Base-by-base conservation (phyloP, 2,113 vertebrate genomes). In the Anser brachyrhynchus region DNA sequence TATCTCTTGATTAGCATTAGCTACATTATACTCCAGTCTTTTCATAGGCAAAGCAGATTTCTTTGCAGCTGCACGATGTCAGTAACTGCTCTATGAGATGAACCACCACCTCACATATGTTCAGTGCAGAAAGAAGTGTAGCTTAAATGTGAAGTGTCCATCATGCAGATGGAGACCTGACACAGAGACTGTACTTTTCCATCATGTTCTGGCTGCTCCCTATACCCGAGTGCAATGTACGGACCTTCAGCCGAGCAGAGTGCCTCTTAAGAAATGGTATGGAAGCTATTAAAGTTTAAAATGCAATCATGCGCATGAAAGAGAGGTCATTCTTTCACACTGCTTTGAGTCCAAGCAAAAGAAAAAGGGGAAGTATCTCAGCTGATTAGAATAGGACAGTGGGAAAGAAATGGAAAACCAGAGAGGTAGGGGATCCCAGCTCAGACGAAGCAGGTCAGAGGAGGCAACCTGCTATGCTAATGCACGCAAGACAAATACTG, bases 271-370 rank as follows among this genome's bases (percentile, higher is more conserved):
- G 62, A 95, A 89, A 93, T 55, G 83, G 64, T 55, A 91, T 75
- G 90, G 95, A 95, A 95, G 83, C 83, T 83, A 97, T 97, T 97
- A 96, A 97, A 97, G 90, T 97, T 97, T 97, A 97, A 97, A 97
- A 97, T 96, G 95, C 90, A 97, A 95, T 94, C 88, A 94, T 92
- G 91, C 67, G 74, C 62, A 28, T 71, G 74, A 51, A 67, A 77
- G 88, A 93, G 94, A 89, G 91, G 95, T 92, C 73, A 93, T 84
- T 94, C 79, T 49, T 87, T 95, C 90, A 67, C 22, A 54, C 15
- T 2, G 5, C 78, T 84, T 86, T 13, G 65, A 89, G 65, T 62
- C 87, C 66, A 90, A 66, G 91, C 37, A 6, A 79, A 70, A 87
- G 62, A 58, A 89, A 90, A 54, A 65, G 44, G 44, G 39, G 64